These are phyloP conservation scores for Drosophila quadrilineata DNA, from an alignment of 1,140 invertebrate species.

Conservation along the genomic window DNA sequence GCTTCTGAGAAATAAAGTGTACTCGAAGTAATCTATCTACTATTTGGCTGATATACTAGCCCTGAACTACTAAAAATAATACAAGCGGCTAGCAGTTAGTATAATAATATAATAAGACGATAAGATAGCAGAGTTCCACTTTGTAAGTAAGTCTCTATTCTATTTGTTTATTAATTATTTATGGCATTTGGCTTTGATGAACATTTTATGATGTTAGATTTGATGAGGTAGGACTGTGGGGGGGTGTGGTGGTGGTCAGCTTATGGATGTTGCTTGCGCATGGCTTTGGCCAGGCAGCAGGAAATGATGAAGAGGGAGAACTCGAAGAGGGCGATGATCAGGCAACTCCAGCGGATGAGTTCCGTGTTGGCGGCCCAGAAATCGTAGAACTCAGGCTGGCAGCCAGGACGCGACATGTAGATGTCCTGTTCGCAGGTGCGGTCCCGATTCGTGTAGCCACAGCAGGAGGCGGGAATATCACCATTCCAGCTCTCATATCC, in stretches of 20 bases:
- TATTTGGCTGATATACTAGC: conserved; percentile 9
- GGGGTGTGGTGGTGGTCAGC: background rate
- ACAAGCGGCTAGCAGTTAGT: background rate
- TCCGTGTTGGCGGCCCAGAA: conserved; percentile 82
- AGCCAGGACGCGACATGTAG: conserved; percentile 80
- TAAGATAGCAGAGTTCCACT: conserved; percentile 11
- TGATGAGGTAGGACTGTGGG: background rate
- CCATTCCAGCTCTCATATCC: conserved; percentile 77
- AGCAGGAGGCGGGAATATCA: conserved; percentile 80
- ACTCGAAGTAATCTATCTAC: background rate
- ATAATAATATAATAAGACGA: background rate
- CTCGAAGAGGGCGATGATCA: conserved; percentile 84
- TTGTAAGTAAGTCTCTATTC: conserved; percentile 5
- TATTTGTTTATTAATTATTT: conserved; percentile 28
- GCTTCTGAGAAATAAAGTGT: conserved; percentile 22
- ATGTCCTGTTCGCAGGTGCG: conserved; percentile 41
- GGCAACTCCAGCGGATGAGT: conserved; percentile 84
- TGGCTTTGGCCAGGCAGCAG: conserved; percentile 82
- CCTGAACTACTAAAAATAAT: conserved; percentile 18
- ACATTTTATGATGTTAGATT: conserved; percentile 14
- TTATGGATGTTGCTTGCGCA: conserved; percentile 82
- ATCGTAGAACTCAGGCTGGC: conserved; percentile 71
- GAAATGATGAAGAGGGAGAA: conserved; percentile 60
- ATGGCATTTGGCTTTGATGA: conserved; percentile 28
- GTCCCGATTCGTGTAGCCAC: conserved; percentile 63